phyloP scores from a whole-genome alignment of 92 coral and sea anemone genomes.

The Bergia sp. region DNA sequence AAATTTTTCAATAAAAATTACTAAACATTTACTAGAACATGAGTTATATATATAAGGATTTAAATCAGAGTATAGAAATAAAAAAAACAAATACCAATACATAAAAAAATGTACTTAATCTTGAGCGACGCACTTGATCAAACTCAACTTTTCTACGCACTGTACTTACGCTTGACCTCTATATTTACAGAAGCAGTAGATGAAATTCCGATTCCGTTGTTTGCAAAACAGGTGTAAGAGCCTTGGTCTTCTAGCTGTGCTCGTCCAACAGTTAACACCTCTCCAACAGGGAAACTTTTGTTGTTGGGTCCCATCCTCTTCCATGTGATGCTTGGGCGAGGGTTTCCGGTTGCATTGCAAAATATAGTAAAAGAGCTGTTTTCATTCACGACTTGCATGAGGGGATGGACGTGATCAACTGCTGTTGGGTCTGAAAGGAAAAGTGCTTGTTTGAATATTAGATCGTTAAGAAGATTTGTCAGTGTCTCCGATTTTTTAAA shows the following conservation, averaged over 20 bases:
- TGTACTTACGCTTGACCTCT: slow-evolving; percentile 6
- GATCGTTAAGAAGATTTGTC: too few species aligned
- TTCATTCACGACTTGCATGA: slow-evolving; percentile 33
- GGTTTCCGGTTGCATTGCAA: slow-evolving; percentile 63
- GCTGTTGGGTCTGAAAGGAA: not conserved
- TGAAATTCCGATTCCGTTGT: slow-evolving; percentile 14
- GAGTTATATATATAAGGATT: too few species aligned
- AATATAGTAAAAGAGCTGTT: slow-evolving; percentile 38
- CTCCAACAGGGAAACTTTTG: slow-evolving; percentile 38
- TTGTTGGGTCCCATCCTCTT: slow-evolving; percentile 8
- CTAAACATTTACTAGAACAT: too few species aligned
- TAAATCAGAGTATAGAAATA: too few species aligned
- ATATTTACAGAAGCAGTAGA: not conserved
- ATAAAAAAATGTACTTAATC: not conserved
- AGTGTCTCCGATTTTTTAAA: too few species aligned
- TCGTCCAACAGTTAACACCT: not conserved
- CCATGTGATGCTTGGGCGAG: slow-evolving; percentile 30
- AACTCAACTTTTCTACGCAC: not conserved
- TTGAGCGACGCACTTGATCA: slow-evolving; percentile 20
- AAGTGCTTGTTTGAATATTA: not conserved
- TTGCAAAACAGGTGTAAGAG: too few species aligned
- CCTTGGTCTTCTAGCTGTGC: slow-evolving; percentile 36
- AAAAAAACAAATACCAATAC: too few species aligned
- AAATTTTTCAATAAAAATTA: too few species aligned
- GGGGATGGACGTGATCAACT: slow-evolving; percentile 18